Evolutionary conservation across 2,888 invertebrate genomes (phyloP).

Genomic region (Zygaena filipendulae): DNA sequence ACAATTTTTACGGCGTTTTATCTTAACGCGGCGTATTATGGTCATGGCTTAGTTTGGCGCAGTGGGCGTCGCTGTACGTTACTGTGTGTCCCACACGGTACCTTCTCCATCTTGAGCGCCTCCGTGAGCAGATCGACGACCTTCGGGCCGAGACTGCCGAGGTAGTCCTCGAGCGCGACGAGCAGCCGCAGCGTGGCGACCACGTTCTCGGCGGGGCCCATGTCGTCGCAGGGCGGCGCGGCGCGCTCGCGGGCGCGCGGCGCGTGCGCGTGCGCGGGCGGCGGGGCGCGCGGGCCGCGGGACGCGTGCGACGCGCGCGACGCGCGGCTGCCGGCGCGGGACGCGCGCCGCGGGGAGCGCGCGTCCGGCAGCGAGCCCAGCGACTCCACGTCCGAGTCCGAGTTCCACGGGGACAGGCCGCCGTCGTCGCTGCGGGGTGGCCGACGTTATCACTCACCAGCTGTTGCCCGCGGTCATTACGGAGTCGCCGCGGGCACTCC

Average conservation of each 20-base stretch:
- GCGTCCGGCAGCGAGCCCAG: conserved; percentile 30
- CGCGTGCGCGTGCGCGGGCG: conserved; percentile 21
- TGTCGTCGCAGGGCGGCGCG: conserved; percentile 22
- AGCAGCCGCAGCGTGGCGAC: conserved; percentile 78
- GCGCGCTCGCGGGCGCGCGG: conserved; percentile 17
- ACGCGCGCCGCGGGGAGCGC: conserved; percentile 19
- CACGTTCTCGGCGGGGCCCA: conserved; percentile 63
- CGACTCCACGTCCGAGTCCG: conserved; percentile 38
- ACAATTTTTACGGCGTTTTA: too few species aligned
- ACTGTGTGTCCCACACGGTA: too few species aligned
- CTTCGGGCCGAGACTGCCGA: conserved; percentile 87
- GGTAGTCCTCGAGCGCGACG: conserved; percentile 83
- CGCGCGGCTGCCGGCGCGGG: conserved; percentile 17
- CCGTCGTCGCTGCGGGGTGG: too few species aligned
- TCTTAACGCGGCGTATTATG: too few species aligned
- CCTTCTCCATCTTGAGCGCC: conserved; percentile 82
- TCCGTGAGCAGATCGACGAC: conserved; percentile 80
- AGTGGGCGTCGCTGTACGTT: too few species aligned
- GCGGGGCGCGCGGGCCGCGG: conserved; percentile 13
- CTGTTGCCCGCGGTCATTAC: too few species aligned
- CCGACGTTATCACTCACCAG: background rate
- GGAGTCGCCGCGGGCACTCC: too few species aligned
- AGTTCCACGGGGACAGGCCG: conserved; percentile 48
- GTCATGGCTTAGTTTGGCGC: too few species aligned
- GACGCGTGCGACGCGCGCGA: conserved; percentile 14